phyloP scores from a whole-genome alignment of 2,797 vertebrate genomes.

The Pterois miles region DNA sequence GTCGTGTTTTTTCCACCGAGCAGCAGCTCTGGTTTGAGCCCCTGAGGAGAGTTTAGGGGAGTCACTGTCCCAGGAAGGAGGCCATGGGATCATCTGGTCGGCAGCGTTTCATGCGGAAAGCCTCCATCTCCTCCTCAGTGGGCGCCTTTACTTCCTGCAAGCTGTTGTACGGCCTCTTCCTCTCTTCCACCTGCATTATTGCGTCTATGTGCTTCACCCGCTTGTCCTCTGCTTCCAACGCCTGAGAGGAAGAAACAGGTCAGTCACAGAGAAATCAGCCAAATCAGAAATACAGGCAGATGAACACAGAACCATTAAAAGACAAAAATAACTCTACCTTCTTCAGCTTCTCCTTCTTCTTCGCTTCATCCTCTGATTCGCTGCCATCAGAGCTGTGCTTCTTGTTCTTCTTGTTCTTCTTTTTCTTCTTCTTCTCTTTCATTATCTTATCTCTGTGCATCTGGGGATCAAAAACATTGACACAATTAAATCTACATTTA shows the following conservation, averaged over 20 bases:
- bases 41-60: background rate
- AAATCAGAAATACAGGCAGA: background rate
- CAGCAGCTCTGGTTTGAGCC: constrained; percentile 36
- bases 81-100: constrained; percentile 97
- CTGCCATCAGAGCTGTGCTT: constrained; percentile 90
- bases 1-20: constrained; percentile 1
- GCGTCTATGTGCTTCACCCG: constrained; percentile 90
- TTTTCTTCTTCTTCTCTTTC: constrained; percentile 92
- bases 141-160: constrained; percentile 91
- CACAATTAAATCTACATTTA: background rate
- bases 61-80: constrained; percentile 90
- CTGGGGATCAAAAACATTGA: constrained; percentile 69
- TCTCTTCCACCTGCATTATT: constrained; percentile 94
- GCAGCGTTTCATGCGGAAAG: constrained; percentile 94
- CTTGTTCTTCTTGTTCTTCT: constrained; percentile 91
- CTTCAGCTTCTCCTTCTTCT: constrained; percentile 95
- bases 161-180: constrained; percentile 93
- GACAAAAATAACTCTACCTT: constrained; percentile 82
- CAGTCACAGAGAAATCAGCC: background rate
- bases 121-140: constrained; percentile 98
- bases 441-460: constrained; percentile 95
- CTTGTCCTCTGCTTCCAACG: constrained; percentile 94
- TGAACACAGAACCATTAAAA: background rate
- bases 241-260: constrained; percentile 75
- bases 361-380: constrained; percentile 92